A percentile compares a stretch with the other conserved stretches of the same genome.
phyloP scores from a whole-genome alignment of 1,140 invertebrate species.

The Drepana arcuata region DNA sequence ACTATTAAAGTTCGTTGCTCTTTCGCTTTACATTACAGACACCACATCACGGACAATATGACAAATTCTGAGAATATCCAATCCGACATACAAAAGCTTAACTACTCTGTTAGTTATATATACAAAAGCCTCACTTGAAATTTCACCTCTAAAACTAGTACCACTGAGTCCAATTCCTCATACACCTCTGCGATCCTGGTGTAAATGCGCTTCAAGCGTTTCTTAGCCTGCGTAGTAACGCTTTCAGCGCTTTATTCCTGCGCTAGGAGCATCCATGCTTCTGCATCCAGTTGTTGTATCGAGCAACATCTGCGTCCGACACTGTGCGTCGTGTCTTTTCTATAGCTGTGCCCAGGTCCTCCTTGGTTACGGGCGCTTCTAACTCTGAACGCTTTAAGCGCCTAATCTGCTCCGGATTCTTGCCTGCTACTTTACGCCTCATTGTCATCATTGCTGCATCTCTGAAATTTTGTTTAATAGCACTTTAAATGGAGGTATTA shows the following conservation, averaged over 20 bases:
- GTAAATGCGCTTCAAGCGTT: too few species aligned
- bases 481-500: neutral
- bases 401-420: conserved; percentile 94
- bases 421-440: conserved; percentile 92
- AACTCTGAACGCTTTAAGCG: conserved; percentile 94
- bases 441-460: conserved; percentile 99
- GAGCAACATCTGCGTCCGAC: conserved; percentile 90
- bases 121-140: too few species aligned
- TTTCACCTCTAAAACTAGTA: too few species aligned
- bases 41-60: too few species aligned
- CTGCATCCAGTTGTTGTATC: conserved; percentile 95
- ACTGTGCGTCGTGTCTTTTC: conserved; percentile 96
- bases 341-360: conserved; percentile 92
- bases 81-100: too few species aligned
- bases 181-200: too few species aligned
- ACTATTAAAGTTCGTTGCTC: too few species aligned
- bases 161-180: too few species aligned
- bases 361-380: conserved; percentile 90
- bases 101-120: too few species aligned
- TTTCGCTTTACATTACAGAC: too few species aligned
- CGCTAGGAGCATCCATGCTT: conserved; percentile 62
- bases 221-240: conserved; percentile 38
- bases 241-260: conserved; percentile 42
- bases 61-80: too few species aligned
- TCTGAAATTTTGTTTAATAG: conserved; percentile 55